Base-by-base conservation (phyloP, 2,888 invertebrate species). In the Phragmatobia fuliginosa region DNA sequence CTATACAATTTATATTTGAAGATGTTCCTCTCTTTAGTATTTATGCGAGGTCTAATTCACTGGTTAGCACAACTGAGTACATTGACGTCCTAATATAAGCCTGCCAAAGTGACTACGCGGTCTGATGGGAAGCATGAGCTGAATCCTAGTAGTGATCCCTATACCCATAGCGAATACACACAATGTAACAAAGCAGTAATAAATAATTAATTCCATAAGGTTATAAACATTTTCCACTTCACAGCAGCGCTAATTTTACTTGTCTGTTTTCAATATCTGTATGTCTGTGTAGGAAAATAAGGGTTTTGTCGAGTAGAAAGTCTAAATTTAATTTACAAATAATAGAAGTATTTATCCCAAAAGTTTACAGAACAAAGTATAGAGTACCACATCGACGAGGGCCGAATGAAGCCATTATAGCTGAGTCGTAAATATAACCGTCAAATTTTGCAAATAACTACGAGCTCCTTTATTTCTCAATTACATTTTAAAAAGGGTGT, bases 401-500 rank as follows among this genome's bases (percentile, higher is more conserved):
- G 4, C 25, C 25, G 52, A 25, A 25, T 25, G 25, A 52, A 52
- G 25, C 2, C 7, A 49, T n/a, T n/a, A 49, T 49, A 8, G n/a
- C 18, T 10, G 45, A 45, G 21, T 7, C 21, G 16, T 41, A 45
- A 45, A 21, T 21, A 45, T 45, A 25, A 49, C 49, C 49, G 41
- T 18, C 1, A 41, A 5, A 41, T 41, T 41, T 41, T 41, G 6
- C 11, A 33, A 21, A n/a, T 33, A 60, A 60, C 28, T n/a, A n/a
- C 25, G n/a, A 16, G 21, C 60, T 32, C 33, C 66, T 68, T 28
- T 68, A 81, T 74, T 72, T 73, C 80, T 77, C 70, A 76, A 74
- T 81, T 78, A 68, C 76, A 74, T 33, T 61, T 70, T 38, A 33
- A 70, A 72, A 73, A 73, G 56, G 74, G 68, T 77, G 67, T 64